Percentiles rank a stretch among this genome's conserved stretches.
phyloP scores from a whole-genome alignment of 2,797 vertebrate species.

The Atherinosoma microstoma region DNA sequence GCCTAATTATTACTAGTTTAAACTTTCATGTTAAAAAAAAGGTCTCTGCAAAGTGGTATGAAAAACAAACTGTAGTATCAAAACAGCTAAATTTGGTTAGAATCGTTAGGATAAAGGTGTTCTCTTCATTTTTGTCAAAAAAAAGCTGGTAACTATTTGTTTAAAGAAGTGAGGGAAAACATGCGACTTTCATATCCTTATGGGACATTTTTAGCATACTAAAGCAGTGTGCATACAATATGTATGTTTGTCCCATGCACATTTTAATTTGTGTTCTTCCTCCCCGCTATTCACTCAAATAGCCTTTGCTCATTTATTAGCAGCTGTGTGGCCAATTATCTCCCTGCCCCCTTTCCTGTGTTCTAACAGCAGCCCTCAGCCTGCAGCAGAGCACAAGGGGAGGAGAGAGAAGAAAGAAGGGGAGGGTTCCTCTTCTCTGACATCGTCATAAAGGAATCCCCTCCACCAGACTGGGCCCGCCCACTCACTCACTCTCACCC shows the following conservation, averaged over 20 bases:
- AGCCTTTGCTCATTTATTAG: constrained; percentile 82
- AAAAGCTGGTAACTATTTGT: background rate
- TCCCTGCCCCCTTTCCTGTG: constrained; percentile 86
- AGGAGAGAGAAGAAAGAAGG: constrained; percentile 43
- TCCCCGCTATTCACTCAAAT: constrained; percentile 67
- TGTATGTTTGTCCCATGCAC: constrained; percentile 37
- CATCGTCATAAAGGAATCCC: constrained; percentile 88
- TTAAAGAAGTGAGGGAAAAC: background rate
- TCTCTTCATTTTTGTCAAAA: background rate
- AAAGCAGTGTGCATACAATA: constrained; percentile 6
- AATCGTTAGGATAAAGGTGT: background rate
- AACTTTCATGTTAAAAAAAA: background rate
- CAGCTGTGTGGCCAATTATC: constrained; percentile 82
- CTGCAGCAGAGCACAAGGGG: constrained; percentile 48
- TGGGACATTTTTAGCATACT: background rate
- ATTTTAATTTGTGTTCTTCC: constrained; percentile 56
- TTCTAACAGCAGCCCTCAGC: constrained; percentile 52
- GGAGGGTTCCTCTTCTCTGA: constrained; percentile 78
- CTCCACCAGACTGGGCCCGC: constrained; percentile 70
- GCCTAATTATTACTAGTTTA: background rate
- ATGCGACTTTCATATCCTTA: background rate
- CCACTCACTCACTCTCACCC: constrained; percentile 78
- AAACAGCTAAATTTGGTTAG: background rate
- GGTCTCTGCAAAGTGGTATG: background rate
- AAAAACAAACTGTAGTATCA: background rate